Conservation (phyloP, 2,797 vertebrate species). For the Peromyscus attwateri region DNA sequence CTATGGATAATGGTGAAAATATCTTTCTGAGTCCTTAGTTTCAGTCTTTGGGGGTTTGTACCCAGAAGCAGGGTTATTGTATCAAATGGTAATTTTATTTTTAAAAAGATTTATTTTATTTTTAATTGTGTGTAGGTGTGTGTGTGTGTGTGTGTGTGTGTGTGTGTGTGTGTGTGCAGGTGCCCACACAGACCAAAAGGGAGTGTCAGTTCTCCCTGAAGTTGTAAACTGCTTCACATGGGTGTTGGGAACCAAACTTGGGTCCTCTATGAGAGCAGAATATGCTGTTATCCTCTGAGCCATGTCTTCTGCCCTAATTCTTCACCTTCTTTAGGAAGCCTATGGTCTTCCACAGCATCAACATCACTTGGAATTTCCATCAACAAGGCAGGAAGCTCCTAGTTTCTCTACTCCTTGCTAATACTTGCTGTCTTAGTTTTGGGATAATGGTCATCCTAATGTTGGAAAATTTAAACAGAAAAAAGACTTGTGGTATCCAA, state of each 20-base stretch:
- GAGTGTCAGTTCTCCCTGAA: neutral
- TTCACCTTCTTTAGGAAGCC: neutral
- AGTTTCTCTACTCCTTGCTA: neutral
- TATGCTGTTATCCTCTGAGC: neutral
- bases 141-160: neutral
- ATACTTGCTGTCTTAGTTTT: neutral
- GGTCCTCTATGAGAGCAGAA: neutral
- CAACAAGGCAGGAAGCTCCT: neutral
- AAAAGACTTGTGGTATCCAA: neutral
- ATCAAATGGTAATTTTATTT: too few species aligned
- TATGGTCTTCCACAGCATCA: neutral
- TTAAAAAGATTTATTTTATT: neutral
- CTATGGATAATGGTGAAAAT: neutral
- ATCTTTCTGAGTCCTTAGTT: neutral
- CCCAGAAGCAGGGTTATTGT: neutral
- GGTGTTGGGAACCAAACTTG: too few species aligned
- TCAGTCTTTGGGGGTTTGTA: neutral
- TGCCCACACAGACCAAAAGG: neutral
- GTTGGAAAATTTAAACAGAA: neutral
- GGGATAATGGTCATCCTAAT: neutral
- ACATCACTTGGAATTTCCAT: neutral
- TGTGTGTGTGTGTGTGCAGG: neutral
- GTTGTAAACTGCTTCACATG: neutral
- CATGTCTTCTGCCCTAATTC: neutral
- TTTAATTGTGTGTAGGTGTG: neutral